phyloP scores from a whole-genome alignment of 2,113 vertebrate genomes.

The Clarias batrachus region DNA sequence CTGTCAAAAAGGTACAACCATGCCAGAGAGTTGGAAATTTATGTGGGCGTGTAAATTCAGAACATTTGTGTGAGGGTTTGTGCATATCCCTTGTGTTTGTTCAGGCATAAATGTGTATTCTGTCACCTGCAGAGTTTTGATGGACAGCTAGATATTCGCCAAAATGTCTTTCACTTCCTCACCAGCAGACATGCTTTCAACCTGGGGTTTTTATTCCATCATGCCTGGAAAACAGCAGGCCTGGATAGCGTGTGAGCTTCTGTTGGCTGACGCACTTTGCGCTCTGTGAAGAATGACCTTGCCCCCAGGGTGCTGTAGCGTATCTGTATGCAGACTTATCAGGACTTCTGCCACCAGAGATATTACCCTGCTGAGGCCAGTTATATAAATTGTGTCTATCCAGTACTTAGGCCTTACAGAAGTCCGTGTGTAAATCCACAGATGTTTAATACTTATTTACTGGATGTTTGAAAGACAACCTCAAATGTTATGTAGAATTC shows the following conservation, averaged over 20 bases:
- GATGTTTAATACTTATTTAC: neutral
- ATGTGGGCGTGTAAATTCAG: constrained; percentile 8
- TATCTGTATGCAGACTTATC: constrained; percentile 45
- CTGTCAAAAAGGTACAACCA: constrained; percentile 89
- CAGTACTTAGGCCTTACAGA: neutral
- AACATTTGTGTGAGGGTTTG: constrained; percentile 11
- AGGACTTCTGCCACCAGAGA: constrained; percentile 37
- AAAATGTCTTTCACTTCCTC: neutral
- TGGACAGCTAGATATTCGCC: constrained; percentile 32
- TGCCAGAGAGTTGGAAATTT: neutral
- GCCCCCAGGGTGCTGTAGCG: constrained; percentile 31
- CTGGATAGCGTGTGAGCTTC: constrained; percentile 49
- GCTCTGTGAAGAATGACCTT: constrained; percentile 33
- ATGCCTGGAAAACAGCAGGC: constrained; percentile 54
- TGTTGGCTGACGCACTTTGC: constrained; percentile 54
- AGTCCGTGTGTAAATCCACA: neutral
- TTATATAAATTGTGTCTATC: constrained; percentile 4
- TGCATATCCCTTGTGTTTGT: constrained; percentile 8
- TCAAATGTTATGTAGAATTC: neutral
- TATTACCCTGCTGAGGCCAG: constrained; percentile 38
- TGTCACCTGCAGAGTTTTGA: constrained; percentile 29
- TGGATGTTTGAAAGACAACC: neutral
- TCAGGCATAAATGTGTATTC: constrained; percentile 24
- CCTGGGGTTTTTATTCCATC: constrained; percentile 44
- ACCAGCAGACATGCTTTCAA: constrained; percentile 17